Percentiles rank a stretch among this genome's conserved stretches.
Conservation (phyloP, 2,113 vertebrate genomes). For the Phrynosoma blainvillii region DNA sequence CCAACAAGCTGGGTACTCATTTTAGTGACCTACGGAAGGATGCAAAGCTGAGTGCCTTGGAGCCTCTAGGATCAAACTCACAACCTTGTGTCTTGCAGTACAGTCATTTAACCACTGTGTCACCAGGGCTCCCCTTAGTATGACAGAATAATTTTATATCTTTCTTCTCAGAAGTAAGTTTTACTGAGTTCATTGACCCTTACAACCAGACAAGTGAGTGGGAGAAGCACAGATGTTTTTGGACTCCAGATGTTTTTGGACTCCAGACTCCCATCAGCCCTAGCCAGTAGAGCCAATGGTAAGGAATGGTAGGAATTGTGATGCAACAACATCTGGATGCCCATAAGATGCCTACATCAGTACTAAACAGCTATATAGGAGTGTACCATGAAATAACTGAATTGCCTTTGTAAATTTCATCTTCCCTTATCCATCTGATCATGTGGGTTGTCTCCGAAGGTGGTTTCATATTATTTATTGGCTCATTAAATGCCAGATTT, state of each 20-base stretch:
- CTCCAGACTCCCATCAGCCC: not conserved
- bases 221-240: not conserved
- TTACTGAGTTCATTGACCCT: not conserved
- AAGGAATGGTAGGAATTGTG: not conserved
- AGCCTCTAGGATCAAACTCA: too few species aligned
- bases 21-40: too few species aligned
- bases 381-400: not conserved
- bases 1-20: too few species aligned
- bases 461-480: constrained; percentile 48
- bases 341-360: too few species aligned
- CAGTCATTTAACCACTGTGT: too few species aligned
- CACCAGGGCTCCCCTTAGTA: not conserved
- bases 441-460: constrained; percentile 16
- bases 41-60: too few species aligned
- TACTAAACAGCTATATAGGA: not conserved
- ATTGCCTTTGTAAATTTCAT: not conserved
- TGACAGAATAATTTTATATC: too few species aligned
- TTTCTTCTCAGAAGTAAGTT: too few species aligned
- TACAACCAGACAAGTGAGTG: not conserved
- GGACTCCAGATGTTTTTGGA: not conserved
- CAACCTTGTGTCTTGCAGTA: too few species aligned
- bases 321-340: not conserved
- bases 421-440: not conserved
- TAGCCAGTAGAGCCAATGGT: not conserved
- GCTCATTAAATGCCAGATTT: constrained; percentile 46